Percentiles rank a stretch among this genome's conserved stretches.
Evolutionary conservation across 2,888 invertebrate genomes (phyloP).

Genomic region (Tiliacea aurago): DNA sequence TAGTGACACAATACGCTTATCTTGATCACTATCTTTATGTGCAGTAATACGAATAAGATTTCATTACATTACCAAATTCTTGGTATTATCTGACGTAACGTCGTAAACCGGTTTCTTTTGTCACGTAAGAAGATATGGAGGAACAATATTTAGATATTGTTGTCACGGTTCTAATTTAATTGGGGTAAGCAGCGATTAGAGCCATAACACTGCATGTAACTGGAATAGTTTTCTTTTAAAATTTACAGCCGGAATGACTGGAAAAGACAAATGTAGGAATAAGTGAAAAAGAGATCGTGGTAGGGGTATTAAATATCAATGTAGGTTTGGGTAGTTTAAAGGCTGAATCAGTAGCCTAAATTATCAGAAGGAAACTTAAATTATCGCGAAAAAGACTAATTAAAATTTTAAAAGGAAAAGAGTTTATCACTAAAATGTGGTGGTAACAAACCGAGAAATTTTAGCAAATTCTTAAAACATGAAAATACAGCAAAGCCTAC

Average conservation of each 20-base stretch:
- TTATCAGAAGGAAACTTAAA: neutral
- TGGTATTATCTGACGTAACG: slow-evolving; percentile 53
- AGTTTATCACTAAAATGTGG: neutral
- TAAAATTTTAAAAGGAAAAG: neutral
- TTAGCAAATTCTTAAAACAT: neutral
- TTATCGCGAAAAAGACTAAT: neutral
- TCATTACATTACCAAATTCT: slow-evolving; percentile 57
- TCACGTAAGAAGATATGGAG: slow-evolving; percentile 33
- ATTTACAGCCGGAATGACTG: neutral
- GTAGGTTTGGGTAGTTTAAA: neutral
- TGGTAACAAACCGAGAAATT: neutral
- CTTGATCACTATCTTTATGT: slow-evolving; percentile 56
- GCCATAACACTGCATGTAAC: neutral
- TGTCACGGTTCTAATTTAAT: neutral
- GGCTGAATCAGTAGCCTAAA: neutral
- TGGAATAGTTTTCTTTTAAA: neutral
- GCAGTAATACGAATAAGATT: slow-evolving; percentile 56
- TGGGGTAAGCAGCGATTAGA: neutral
- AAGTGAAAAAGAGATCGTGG: neutral
- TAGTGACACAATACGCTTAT: slow-evolving; percentile 41
- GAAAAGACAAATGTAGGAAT: neutral
- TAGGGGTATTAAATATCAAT: neutral
- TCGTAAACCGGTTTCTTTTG: slow-evolving; percentile 47
- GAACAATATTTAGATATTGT: slow-evolving; percentile 35
- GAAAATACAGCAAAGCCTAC: neutral